A percentile compares a stretch with the other conserved stretches of the same genome.
phyloP scores from a whole-genome alignment of 2,113 vertebrate species.

The Toxostoma redivivum region DNA sequence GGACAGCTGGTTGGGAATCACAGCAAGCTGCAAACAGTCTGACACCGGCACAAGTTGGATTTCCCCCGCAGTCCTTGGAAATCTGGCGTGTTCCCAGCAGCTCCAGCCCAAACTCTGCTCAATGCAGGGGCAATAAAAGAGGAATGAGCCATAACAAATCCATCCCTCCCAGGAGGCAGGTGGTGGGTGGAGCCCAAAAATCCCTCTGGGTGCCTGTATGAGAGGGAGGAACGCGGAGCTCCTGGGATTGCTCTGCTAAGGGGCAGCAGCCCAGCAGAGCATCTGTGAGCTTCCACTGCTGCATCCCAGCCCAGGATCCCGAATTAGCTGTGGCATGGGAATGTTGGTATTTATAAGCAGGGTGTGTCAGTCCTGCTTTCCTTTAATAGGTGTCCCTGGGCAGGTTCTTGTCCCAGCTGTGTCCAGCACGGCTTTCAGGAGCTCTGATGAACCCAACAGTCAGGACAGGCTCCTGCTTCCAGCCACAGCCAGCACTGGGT shows the following conservation, averaged over 20 bases:
- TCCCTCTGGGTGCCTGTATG: accelerated
- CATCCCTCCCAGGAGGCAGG: background rate
- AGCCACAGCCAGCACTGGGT: accelerated
- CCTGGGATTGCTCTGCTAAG: background rate
- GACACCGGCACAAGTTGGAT: background rate
- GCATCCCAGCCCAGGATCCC: background rate
- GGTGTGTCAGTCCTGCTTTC: background rate
- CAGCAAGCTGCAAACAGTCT: background rate
- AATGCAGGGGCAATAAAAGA: accelerated
- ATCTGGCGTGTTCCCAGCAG: background rate
- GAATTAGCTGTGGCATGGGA: background rate
- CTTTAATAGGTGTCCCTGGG: constrained; percentile 2
- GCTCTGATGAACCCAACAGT: accelerated
- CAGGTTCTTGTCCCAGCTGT: background rate
- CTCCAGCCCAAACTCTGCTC: background rate
- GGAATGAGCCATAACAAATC: accelerated
- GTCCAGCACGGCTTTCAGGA: background rate
- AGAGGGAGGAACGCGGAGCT: background rate
- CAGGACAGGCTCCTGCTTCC: background rate
- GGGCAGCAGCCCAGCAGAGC: background rate
- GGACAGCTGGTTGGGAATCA: constrained; percentile 40
- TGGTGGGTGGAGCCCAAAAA: background rate
- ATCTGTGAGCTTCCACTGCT: background rate
- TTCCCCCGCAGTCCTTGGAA: background rate
- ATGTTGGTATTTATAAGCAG: background rate